Percentiles rank a stretch among this genome's conserved stretches.
These are phyloP conservation scores for Panthera uncia DNA, from an alignment of 2,113 vertebrate genomes.

Conservation along the genomic window DNA sequence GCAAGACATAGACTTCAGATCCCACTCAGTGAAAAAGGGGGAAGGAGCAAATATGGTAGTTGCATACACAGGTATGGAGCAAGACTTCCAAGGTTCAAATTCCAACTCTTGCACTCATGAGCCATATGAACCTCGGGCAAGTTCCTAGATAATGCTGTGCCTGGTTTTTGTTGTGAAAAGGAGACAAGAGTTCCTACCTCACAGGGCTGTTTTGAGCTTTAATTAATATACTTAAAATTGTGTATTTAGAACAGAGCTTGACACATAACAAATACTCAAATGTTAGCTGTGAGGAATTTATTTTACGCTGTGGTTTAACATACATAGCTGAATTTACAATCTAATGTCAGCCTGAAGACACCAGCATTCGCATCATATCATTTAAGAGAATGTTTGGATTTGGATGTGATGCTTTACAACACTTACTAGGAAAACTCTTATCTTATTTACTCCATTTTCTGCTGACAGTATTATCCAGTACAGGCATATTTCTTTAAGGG, in stretches of 20 bases:
- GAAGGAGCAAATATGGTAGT: neutral
- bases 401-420: neutral
- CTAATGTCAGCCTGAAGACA: neutral
- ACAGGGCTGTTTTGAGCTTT: neutral
- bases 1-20: neutral
- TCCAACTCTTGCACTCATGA: neutral
- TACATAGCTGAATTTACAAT: neutral
- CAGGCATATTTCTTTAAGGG: conserved; percentile 29
- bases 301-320: conserved; percentile 44
- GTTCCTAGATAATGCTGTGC: neutral
- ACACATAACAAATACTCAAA: neutral
- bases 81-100: neutral
- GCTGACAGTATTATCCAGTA: conserved; percentile 26
- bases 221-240: neutral
- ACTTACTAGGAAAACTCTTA: neutral
- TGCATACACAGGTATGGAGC: neutral
- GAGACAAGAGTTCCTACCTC: neutral
- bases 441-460: conserved; percentile 11
- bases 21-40: neutral
- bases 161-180: neutral
- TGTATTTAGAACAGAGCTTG: neutral
- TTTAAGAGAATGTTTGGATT: neutral
- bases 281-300: neutral
- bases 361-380: neutral
- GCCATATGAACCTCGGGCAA: neutral